phyloP scores from a whole-genome alignment of 1,140 invertebrate species.

The Campoletis sonorensis region DNA sequence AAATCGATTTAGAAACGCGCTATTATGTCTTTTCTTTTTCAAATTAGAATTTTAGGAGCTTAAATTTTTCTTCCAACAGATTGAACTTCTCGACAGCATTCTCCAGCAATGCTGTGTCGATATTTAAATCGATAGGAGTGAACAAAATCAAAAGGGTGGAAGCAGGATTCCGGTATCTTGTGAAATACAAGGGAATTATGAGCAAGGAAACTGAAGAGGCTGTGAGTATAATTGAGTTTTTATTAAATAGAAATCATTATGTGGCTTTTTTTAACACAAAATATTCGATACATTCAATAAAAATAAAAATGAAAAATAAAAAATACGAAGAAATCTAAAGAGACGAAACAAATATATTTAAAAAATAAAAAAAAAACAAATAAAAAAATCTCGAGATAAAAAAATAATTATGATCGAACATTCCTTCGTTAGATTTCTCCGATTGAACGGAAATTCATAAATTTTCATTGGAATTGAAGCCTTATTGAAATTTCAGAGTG shows the following conservation, averaged over 20 bases:
- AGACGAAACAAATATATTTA: too few species aligned
- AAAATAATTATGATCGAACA: too few species aligned
- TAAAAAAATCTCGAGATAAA: too few species aligned
- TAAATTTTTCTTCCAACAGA: slow-evolving; percentile 73
- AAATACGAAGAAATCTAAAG: too few species aligned
- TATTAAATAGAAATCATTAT: slow-evolving; percentile 22
- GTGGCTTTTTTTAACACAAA: slow-evolving; percentile 4
- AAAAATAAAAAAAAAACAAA: too few species aligned
- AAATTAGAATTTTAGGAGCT: too few species aligned
- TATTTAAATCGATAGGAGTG: slow-evolving; percentile 90
- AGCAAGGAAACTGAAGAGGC: slow-evolving; percentile 71
- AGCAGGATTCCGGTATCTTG: slow-evolving; percentile 86
- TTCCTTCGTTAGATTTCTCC: too few species aligned
- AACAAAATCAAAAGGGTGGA: slow-evolving; percentile 87
- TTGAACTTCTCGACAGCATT: slow-evolving; percentile 96
- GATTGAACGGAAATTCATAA: too few species aligned
- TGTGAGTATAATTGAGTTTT: slow-evolving; percentile 62
- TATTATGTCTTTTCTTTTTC: too few species aligned
- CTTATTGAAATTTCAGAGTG: too few species aligned
- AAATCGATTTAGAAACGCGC: too few species aligned
- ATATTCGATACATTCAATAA: neutral
- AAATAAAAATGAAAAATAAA: neutral
- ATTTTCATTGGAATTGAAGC: too few species aligned
- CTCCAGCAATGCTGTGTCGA: slow-evolving; percentile 96
- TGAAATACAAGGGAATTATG: slow-evolving; percentile 76